These are phyloP conservation scores for Zaprionus capensis DNA, from an alignment of 1,140 invertebrate genomes.

Conservation along the genomic window DNA sequence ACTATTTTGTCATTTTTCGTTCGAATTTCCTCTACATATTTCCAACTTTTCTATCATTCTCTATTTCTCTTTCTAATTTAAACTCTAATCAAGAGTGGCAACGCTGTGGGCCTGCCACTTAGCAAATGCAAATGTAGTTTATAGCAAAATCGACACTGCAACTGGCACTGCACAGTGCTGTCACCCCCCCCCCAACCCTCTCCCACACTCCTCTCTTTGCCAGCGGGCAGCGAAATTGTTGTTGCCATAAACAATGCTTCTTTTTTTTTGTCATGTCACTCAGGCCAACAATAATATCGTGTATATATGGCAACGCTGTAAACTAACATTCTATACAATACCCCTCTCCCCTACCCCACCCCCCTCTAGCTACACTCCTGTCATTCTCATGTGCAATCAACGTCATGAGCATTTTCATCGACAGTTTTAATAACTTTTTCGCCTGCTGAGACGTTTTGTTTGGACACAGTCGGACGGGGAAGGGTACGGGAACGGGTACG, in stretches of 20 bases:
- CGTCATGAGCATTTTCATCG: slow-evolving; percentile 55
- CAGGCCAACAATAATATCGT: slow-evolving; percentile 41
- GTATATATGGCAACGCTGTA: background rate
- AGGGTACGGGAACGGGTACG: no score
- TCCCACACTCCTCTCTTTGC: no score
- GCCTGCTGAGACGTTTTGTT: slow-evolving; percentile 59
- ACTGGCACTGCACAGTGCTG: background rate
- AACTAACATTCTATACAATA: background rate
- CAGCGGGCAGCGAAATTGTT: background rate
- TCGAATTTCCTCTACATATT: no score
- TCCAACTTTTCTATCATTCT: no score
- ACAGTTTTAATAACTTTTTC: slow-evolving; percentile 78
- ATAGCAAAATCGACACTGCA: background rate
- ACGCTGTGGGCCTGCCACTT: background rate
- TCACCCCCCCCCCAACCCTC: no score
- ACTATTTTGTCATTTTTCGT: background rate
- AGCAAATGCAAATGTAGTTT: background rate
- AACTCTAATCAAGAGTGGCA: background rate
- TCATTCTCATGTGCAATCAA: slow-evolving; percentile 51
- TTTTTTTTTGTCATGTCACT: slow-evolving; percentile 59
- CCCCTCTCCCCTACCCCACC: background rate
- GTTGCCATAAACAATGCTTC: slow-evolving; percentile 60
- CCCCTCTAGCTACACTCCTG: slow-evolving; percentile 30
- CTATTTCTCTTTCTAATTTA: background rate
- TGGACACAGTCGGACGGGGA: slow-evolving; percentile 34